These are phyloP conservation scores for Digitonthophagus gazella DNA, from an alignment of 2,888 invertebrate species.

Conservation along the genomic window DNA sequence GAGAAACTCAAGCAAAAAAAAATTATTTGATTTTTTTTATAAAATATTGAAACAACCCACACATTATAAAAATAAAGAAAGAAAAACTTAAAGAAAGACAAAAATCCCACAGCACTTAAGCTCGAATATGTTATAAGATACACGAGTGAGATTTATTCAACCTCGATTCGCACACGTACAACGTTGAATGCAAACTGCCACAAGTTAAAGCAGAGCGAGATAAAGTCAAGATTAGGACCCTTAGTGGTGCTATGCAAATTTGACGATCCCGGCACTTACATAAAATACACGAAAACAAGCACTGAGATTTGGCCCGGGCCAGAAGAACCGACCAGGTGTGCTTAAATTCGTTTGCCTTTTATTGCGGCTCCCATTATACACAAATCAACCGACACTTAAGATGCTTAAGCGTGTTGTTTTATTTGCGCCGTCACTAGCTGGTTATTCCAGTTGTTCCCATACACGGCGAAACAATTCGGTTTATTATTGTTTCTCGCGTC, in stretches of 20 bases:
- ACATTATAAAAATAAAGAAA: background rate
- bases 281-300: background rate
- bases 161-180: background rate
- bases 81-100: background rate
- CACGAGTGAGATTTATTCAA: background rate
- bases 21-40: too few species aligned
- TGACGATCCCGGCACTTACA: background rate
- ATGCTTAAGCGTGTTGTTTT: background rate
- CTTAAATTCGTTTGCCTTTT: background rate
- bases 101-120: background rate
- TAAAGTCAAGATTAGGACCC: background rate
- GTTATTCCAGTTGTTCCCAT: background rate
- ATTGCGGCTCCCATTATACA: background rate
- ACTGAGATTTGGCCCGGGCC: background rate
- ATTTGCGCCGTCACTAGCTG: background rate
- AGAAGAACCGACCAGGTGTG: background rate
- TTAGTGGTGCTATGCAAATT: background rate
- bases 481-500: background rate
- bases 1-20: too few species aligned
- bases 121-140: background rate
- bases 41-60: too few species aligned
- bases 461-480: background rate
- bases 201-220: background rate
- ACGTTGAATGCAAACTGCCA: background rate
- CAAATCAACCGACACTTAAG: background rate